A percentile compares a stretch with the other conserved stretches of the same genome.
These are phyloP conservation scores for Chionomys nivalis DNA, from an alignment of 2,113 vertebrate genomes.

Conservation along the genomic window DNA sequence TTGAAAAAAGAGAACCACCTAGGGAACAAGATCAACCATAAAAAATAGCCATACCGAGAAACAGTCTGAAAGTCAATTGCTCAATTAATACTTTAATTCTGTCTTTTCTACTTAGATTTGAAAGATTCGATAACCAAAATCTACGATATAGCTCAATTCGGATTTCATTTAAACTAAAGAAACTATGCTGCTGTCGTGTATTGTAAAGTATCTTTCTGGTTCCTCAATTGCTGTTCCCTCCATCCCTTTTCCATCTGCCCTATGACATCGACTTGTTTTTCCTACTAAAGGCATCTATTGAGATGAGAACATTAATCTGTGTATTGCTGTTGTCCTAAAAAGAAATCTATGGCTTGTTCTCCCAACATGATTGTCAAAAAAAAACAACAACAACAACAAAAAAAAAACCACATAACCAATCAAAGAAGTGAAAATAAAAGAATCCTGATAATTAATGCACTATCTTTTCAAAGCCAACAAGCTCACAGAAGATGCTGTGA, in stretches of 20 bases:
- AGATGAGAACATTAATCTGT: not conserved
- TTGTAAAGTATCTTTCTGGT: not conserved
- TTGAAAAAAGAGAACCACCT: not conserved
- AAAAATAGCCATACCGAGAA: not conserved
- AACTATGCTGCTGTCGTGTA: not conserved
- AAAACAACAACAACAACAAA: too few relatives aligned
- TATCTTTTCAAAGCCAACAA: not conserved
- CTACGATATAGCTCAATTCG: not conserved
- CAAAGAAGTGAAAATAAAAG: slow-evolving; percentile 19
- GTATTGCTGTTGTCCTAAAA: not conserved
- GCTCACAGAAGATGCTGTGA: not conserved
- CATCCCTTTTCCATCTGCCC: not conserved
- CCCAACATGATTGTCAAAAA: not conserved
- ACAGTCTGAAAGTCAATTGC: not conserved
- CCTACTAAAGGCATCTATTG: not conserved
- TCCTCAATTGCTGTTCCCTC: not conserved
- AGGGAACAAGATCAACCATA: not conserved
- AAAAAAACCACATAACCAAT: not conserved
- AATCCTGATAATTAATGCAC: not conserved
- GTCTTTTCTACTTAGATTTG: not conserved
- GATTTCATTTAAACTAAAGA: not conserved
- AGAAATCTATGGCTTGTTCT: not conserved
- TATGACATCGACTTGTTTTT: not conserved
- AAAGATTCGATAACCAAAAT: not conserved
- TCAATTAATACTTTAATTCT: not conserved